phyloP scores from a whole-genome alignment of 2,797 vertebrate species.

The Nannoperca australis region DNA sequence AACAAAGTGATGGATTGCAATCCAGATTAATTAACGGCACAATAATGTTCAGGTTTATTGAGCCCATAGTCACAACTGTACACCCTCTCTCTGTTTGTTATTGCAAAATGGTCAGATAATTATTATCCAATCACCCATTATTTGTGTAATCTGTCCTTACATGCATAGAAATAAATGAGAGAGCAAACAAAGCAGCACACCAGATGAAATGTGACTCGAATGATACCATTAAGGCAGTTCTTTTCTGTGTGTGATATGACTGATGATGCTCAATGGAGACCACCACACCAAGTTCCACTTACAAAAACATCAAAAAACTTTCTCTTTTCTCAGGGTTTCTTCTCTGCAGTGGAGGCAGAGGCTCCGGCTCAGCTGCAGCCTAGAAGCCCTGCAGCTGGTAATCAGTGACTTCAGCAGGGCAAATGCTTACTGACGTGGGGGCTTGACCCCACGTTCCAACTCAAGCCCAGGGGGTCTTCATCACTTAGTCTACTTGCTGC shows the following conservation, averaged over 20 bases:
- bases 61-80: constrained; percentile 1
- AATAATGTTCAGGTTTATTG: constrained; percentile 18
- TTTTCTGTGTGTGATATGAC: neutral
- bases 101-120: constrained; percentile 1
- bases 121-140: neutral
- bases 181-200: constrained; percentile 14
- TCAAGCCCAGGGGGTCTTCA: constrained; percentile 27
- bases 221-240: neutral
- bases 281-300: neutral
- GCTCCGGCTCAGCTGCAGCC: constrained; percentile 15
- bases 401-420: constrained; percentile 40
- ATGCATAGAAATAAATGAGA: neutral
- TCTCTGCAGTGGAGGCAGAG: neutral
- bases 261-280: neutral
- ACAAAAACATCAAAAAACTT: neutral
- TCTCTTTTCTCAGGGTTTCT: neutral
- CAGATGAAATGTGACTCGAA: constrained; percentile 2
- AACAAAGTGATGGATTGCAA: neutral
- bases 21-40: neutral
- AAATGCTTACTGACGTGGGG: constrained; percentile 44
- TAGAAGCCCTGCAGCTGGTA: constrained; percentile 22
- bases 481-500: constrained; percentile 33
- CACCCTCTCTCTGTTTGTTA: constrained; percentile 2
- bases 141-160: neutral
- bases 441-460: constrained; percentile 56